Evolutionary conservation across 2,797 vertebrate genomes (phyloP), one percentile per base, ranked within the genome.

Genomic region (Halcyon smyrnensis): DNA sequence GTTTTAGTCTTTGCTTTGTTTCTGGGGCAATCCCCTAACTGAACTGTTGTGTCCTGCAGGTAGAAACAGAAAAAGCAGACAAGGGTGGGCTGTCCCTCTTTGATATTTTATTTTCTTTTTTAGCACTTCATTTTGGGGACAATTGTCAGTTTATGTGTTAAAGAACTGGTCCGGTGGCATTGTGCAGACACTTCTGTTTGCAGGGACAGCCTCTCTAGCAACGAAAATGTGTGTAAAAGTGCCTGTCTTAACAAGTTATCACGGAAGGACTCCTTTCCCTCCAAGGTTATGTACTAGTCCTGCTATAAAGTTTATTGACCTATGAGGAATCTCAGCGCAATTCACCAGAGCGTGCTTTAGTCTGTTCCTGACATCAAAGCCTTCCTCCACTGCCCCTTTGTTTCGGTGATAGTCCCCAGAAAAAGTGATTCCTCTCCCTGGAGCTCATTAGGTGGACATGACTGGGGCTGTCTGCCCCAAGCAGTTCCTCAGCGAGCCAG

Each of bases 241-340:
- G 78, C 30, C 51, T 30, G 15, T 50, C 39, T n/a, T 86, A 69
- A 64, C 63, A 59, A 60, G 83, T 69, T 90, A 76, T 8, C 59
- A 25, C 12, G 15, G 59, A 84, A 90, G 36, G 65, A 12, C 70
- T 84, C 70, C 28, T 82, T 78, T 8, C 75, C 30, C 54, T 71
- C 54, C 50, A 48, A 81, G 69, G 63, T 91, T 87, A 45, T 5
- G 82, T 67, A 60, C 65, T 39, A 93, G 39, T 89, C 48, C 67
- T 77, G 84, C 86, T 87, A 13, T 94, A 84, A 95, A 95, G 75
- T 95, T 95, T 96, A 95, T 89, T 81, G 91, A 82, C 45, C 60
- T 77, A 32, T 54, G 75, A 77, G 75, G 75, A 92, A 90, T 89
- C 73, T 76, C 56, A 23, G 45, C 2, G 8, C 78, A 77, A 43